Conservation (phyloP, 92 coral and sea anemone genomes). For the Actinostola sp. region DNA sequence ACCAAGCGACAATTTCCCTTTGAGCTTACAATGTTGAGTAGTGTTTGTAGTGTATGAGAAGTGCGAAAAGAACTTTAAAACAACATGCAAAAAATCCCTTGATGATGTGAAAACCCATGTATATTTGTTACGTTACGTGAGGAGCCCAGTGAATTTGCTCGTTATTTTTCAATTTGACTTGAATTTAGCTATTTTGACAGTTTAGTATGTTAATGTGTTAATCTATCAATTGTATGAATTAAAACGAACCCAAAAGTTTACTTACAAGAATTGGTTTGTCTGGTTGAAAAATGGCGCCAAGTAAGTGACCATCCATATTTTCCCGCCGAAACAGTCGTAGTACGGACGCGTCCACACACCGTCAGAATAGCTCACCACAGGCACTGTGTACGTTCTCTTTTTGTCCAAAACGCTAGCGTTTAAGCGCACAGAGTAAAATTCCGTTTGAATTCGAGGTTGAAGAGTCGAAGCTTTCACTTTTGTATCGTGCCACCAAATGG, state of each 20-base stretch:
- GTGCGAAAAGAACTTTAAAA: no score
- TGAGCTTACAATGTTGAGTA: no score
- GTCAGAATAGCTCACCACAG: slow-evolving; percentile 50
- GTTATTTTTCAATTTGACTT: no score
- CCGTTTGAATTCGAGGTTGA: slow-evolving; percentile 29
- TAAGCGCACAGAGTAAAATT: slow-evolving; percentile 44
- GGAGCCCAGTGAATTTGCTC: no score
- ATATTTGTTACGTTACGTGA: no score
- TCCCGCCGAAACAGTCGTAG: slow-evolving; percentile 89
- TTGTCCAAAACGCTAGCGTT: slow-evolving; percentile 32
- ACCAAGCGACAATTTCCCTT: no score
- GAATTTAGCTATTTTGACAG: no score
- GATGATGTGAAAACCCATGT: no score
- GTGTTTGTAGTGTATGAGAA: no score
- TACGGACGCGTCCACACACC: slow-evolving; percentile 92
- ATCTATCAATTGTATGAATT: not conserved
- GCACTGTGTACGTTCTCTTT: slow-evolving; percentile 28
- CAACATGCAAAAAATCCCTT: no score
- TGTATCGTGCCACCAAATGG: slow-evolving; percentile 74
- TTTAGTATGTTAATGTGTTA: no score
- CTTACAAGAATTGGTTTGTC: slow-evolving; percentile 76
- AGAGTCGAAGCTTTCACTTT: slow-evolving; percentile 33
- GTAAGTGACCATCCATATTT: slow-evolving; percentile 87
- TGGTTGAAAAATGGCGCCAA: slow-evolving; percentile 81
- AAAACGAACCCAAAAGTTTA: slow-evolving; percentile 11